Base-by-base conservation (phyloP, 92 coral and sea anemone species). In the Paramuricea clavata region DNA sequence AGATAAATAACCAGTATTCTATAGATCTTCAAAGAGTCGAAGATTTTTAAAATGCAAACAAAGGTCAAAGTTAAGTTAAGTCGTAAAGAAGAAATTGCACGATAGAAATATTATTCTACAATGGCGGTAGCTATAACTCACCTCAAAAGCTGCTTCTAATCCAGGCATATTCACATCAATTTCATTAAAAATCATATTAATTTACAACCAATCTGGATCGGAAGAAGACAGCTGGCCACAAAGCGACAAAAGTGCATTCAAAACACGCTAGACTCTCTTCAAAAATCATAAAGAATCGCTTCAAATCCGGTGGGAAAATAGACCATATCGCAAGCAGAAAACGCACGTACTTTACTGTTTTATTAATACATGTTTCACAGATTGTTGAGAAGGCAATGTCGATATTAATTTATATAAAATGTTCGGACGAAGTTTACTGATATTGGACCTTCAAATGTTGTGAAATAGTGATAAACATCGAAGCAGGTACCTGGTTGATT, bases 101-200 rank as follows among this genome's bases (percentile, higher is more conserved):
- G 4, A 10, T 39, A 39, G 5, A 2, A 19, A 17, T 19, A 21
- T 1, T 19, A 21, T 16, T 19, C 11, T 19, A 54, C 62, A 47
- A 12, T 47, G 15, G 10, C 52, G 16, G 42, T 36, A 3, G 10
- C n/a, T 6, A 2, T 15, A 21, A 65, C 64, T 54, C 25, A 76
- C 82, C 82, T 76, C 82, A 52, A 76, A 76, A 12, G 50, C 72
- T 27, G 72, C 82, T 76, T 76, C 82, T 39, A 76, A 30, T 27
- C 67, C 82, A 30, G 82, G 67, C 82, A 76, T 76, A 54, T 76
- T 76, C 39, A 76, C 68, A 32, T 76, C 82, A 35, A 76, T 76
- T 76, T 76, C 82, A 32, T 76, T 76, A 76, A 76, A 76, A 49
- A 76, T 76, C 82, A 76, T 73, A 19, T 34, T n/a, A 7, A n/a